These are phyloP conservation scores for Brachypodius melanocephalos DNA, from an alignment of 2,113 vertebrate species.

Conservation along the genomic window DNA sequence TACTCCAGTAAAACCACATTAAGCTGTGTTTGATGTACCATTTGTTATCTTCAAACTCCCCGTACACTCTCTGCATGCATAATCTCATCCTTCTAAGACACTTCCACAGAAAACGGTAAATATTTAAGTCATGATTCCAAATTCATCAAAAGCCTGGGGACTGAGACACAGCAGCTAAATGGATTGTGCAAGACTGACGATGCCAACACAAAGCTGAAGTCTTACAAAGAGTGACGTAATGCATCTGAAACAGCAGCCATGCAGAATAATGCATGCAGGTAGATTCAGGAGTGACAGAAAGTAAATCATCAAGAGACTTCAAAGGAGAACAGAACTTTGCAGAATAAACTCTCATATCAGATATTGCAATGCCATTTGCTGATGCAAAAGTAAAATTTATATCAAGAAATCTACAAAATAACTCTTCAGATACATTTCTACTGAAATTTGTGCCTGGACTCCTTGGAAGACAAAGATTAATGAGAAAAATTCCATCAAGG, in stretches of 20 bases:
- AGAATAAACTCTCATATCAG: slow-evolving; percentile 55
- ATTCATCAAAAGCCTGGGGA: slow-evolving; percentile 55
- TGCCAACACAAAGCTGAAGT: slow-evolving; percentile 35
- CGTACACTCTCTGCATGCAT: slow-evolving; percentile 73
- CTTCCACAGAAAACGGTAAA: slow-evolving; percentile 62
- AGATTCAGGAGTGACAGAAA: slow-evolving; percentile 20
- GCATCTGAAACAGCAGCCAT: slow-evolving; percentile 39
- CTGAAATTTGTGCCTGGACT: not conserved
- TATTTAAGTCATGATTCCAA: slow-evolving; percentile 71
- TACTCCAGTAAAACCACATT: slow-evolving; percentile 82
- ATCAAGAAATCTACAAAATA: slow-evolving; percentile 42
- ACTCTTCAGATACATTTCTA: not conserved
- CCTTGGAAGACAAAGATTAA: not conserved
- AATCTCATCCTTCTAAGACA: slow-evolving; percentile 63
- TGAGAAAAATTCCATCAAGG: not conserved
- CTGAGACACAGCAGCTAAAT: slow-evolving; percentile 42
- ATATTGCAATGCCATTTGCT: slow-evolving; percentile 20
- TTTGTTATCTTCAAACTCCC: slow-evolving; percentile 77
- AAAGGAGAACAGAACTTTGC: slow-evolving; percentile 28
- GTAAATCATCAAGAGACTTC: slow-evolving; percentile 61
- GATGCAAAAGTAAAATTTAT: slow-evolving; percentile 33
- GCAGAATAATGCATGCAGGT: slow-evolving; percentile 46
- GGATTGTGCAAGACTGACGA: slow-evolving; percentile 55
- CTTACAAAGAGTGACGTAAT: slow-evolving; percentile 48
- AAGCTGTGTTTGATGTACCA: slow-evolving; percentile 72